A percentile compares a stretch with the other conserved stretches of the same genome.
Conservation (phyloP, 2,797 vertebrate species). For the Neostethus bicornis region DNA sequence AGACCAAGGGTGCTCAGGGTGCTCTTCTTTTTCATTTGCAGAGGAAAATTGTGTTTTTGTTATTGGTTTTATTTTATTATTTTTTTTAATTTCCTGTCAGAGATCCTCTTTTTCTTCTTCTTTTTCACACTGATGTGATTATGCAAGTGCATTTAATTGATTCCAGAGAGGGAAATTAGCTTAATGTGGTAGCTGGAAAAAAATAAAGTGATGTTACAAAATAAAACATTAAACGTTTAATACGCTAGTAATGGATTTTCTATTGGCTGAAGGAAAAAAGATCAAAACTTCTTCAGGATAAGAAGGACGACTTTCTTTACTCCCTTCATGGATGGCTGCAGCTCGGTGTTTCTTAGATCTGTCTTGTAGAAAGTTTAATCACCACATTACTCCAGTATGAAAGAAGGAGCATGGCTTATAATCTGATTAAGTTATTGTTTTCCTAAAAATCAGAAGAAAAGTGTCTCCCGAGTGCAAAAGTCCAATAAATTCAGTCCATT, state of each 20-base stretch:
- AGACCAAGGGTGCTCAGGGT: background rate
- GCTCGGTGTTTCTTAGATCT: conserved; percentile 41
- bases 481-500: conserved; percentile 53
- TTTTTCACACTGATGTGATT: conserved; percentile 26
- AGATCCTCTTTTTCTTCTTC: conserved; percentile 20
- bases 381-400: conserved; percentile 47
- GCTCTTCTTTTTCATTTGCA: conserved; percentile 20
- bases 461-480: conserved; percentile 46
- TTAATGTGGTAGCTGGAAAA: conserved; percentile 30
- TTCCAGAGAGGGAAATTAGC: conserved; percentile 2
- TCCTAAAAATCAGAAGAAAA: conserved; percentile 35
- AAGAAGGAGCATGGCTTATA: conserved; percentile 43
- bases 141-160: conserved; percentile 38
- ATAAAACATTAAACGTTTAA: conserved; percentile 32
- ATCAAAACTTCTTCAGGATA: conserved; percentile 4
- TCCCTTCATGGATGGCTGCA: conserved; percentile 29
- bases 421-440: conserved; percentile 59
- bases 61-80: background rate
- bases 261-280: conserved; percentile 10
- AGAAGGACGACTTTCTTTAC: conserved; percentile 47
- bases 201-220: conserved; percentile 23
- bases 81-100: background rate
- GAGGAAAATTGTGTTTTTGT: conserved; percentile 25
- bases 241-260: conserved; percentile 9
- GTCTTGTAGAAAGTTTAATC: conserved; percentile 38